phyloP scores from a whole-genome alignment of 2,797 vertebrate species.

The Cygnus olor region DNA sequence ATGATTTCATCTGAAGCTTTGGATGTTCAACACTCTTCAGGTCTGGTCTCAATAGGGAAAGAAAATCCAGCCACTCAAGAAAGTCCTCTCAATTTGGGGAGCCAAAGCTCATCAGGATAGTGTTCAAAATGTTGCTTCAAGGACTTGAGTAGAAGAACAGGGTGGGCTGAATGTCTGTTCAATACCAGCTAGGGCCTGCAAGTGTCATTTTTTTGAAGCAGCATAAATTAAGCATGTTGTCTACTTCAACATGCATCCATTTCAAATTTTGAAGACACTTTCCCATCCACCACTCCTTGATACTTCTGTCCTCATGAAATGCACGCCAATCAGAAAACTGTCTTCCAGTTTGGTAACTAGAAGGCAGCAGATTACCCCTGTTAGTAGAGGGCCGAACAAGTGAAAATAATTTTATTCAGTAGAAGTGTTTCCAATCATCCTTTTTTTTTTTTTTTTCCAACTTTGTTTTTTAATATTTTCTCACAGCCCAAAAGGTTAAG shows the following conservation, averaged over 20 bases:
- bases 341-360: not conserved
- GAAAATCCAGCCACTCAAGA: not conserved
- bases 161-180: not conserved
- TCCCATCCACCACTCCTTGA: not conserved
- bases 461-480: slow-evolving; percentile 25
- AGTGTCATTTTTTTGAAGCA: not conserved
- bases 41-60: not conserved
- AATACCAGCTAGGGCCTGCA: not conserved
- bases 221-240: not conserved
- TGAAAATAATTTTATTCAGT: not conserved
- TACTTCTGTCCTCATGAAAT: not conserved
- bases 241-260: not conserved
- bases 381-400: not conserved
- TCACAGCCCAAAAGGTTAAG: not conserved
- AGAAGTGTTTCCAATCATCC: not conserved
- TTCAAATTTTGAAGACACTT: not conserved
- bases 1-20: not conserved
- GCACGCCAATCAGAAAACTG: rapidly evolving
- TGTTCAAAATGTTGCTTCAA: not conserved
- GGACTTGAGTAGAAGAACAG: not conserved
- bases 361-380: rapidly evolving
- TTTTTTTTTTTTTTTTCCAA: not conserved
- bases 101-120: not conserved
- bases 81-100: not conserved
- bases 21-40: not conserved